phyloP scores from a whole-genome alignment of 2,113 vertebrate species.

The Syrrhaptes paradoxus region DNA sequence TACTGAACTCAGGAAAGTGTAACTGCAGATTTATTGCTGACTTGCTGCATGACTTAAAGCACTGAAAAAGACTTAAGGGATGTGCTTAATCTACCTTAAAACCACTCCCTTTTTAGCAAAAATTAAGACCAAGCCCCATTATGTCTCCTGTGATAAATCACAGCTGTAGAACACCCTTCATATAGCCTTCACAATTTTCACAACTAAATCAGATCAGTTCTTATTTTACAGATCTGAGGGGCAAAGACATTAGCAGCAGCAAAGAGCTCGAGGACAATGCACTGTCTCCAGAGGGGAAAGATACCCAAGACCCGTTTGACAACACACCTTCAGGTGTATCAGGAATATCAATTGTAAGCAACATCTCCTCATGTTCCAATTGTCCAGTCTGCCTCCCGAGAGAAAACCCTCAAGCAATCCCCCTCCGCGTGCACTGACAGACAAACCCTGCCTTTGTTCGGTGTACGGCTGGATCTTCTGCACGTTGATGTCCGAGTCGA shows the following conservation, averaged over 20 bases:
- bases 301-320: neutral
- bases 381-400: neutral
- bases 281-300: neutral
- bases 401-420: neutral
- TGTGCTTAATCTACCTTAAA: neutral
- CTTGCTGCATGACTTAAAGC: neutral
- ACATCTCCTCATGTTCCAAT: rapidly evolving
- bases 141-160: neutral
- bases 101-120: neutral
- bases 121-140: neutral
- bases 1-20: neutral
- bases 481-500: conserved; percentile 94
- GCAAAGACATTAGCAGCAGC: neutral
- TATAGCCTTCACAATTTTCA: neutral
- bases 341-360: neutral
- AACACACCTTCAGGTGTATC: neutral
- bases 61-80: no score
- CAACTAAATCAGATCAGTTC: neutral
- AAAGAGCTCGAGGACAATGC: neutral
- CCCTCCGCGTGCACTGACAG: rapidly evolving
- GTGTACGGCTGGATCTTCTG: conserved; percentile 92
- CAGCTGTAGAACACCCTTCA: neutral
- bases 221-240: neutral
- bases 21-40: conserved; percentile 23
- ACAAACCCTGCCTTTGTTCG: conserved; percentile 85